Percentiles rank a stretch among this genome's conserved stretches.
Evolutionary conservation across 1,140 invertebrate genomes (phyloP).

Genomic region (Helicoverpa armigera): DNA sequence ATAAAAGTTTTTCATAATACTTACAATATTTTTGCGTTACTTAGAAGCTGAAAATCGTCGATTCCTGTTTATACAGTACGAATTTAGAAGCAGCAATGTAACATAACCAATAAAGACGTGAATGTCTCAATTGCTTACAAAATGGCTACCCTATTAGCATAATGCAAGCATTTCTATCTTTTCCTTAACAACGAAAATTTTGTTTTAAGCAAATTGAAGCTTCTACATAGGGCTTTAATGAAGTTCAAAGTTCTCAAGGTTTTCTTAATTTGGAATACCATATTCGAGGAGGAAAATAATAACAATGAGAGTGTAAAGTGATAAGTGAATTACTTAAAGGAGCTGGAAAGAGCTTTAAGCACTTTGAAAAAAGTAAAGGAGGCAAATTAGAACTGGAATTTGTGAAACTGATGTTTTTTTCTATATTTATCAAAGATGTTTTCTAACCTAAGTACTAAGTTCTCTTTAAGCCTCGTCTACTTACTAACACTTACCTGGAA

Average conservation of each 20-base stretch:
- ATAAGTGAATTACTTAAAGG: constrained; percentile 18
- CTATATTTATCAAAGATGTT: no score
- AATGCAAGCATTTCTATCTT: constrained; percentile 41
- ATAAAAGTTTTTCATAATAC: not conserved
- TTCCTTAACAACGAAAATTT: constrained; percentile 21
- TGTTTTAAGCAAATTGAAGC: constrained; percentile 40
- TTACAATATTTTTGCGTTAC: not conserved
- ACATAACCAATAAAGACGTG: constrained; percentile 39
- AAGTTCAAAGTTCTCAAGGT: constrained; percentile 36
- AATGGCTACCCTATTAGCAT: constrained; percentile 31
- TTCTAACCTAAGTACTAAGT: no score
- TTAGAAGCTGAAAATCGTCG: not conserved
- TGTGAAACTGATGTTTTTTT: no score
- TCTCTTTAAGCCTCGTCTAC: no score
- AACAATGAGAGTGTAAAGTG: constrained; percentile 7
- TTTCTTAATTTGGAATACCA: constrained; percentile 44
- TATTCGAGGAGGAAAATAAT: constrained; percentile 22
- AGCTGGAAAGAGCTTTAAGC: not conserved
- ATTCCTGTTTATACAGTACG: not conserved
- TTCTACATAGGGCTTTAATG: constrained; percentile 31
- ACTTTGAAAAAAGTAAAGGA: not conserved
- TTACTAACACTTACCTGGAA: no score
- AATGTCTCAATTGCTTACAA: constrained; percentile 44
- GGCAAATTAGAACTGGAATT: no score
- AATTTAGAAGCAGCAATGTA: constrained; percentile 20